A percentile compares a stretch with the other conserved stretches of the same genome.
Evolutionary conservation across 2,888 invertebrate species (phyloP).

Genomic region (Corythucha ciliata): DNA sequence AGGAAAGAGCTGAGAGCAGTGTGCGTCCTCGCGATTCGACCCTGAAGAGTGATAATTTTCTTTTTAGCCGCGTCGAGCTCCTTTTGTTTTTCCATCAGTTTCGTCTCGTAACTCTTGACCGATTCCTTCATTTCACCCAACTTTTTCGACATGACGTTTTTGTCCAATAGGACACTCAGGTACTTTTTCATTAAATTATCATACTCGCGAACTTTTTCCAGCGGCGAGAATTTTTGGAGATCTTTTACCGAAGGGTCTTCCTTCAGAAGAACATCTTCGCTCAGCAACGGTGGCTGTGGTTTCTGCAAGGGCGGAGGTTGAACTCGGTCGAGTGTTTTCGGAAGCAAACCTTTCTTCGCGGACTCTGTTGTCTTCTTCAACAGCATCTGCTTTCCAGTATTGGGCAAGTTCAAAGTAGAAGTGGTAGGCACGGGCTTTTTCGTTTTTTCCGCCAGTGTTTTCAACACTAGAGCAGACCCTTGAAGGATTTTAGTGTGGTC

Average conservation of each 20-base stretch:
- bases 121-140: conserved; percentile 19
- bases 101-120: conserved; percentile 6
- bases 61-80: conserved; percentile 14
- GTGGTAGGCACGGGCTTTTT: conserved; percentile 13
- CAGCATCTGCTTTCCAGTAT: conserved; percentile 6
- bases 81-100: conserved; percentile 13
- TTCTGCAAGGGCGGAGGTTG: no score
- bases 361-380: conserved; percentile 15
- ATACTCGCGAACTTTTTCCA: conserved; percentile 19
- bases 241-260: no score
- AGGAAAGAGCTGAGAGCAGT: conserved; percentile 15
- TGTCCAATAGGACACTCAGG: conserved; percentile 16
- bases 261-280: neutral
- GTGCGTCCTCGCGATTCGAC: conserved; percentile 4
- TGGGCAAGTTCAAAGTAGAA: conserved; percentile 4
- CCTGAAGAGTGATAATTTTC: conserved; percentile 7
- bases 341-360: conserved; percentile 9
- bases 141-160: conserved; percentile 20
- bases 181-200: conserved; percentile 20
- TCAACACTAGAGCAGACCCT: conserved; percentile 19
- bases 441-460: conserved; percentile 18
- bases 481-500: conserved; percentile 22
- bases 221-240: no score
- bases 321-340: no score
- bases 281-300: no score